A percentile compares a stretch with the other conserved stretches of the same genome.
Conservation (phyloP, 2,888 invertebrate species). For the Blastobasis lacticolella region DNA sequence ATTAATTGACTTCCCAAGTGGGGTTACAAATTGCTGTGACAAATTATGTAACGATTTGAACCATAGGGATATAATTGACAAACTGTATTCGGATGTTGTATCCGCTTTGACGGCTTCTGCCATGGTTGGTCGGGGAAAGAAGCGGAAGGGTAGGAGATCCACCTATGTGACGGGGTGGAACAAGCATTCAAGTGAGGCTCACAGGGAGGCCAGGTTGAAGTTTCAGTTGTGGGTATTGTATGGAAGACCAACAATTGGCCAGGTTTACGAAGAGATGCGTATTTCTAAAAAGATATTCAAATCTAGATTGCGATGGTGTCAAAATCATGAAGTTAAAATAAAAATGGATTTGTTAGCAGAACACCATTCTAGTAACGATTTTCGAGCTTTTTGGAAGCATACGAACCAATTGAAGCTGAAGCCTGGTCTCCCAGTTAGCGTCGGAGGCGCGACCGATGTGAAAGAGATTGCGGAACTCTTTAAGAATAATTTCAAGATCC, state of each 20-base stretch:
- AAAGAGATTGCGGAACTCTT: background rate
- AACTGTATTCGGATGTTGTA: background rate
- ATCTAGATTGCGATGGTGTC: slow-evolving; percentile 8
- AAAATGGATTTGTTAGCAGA: slow-evolving; percentile 10
- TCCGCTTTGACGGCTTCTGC: background rate
- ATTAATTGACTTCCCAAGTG: background rate
- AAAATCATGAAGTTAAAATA: slow-evolving; percentile 7
- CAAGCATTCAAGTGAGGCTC: background rate
- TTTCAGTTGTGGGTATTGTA: background rate
- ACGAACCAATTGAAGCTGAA: slow-evolving; percentile 5
- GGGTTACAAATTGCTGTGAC: background rate
- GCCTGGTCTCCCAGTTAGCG: background rate
- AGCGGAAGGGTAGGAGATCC: background rate
- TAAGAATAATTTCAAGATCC: background rate
- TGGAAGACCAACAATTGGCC: slow-evolving; percentile 1
- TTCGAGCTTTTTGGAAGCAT: slow-evolving; percentile 8
- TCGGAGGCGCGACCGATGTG: background rate
- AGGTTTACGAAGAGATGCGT: slow-evolving; percentile 7
- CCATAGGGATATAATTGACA: background rate
- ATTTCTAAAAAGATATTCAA: slow-evolving; percentile 8
- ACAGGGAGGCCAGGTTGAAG: background rate
- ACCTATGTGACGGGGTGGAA: background rate
- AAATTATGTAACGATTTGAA: background rate
- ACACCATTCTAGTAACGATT: slow-evolving; percentile 2
- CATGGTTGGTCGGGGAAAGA: background rate